Conservation (phyloP, 1,140 invertebrate genomes). For the Caenorhabditis latens region DNA sequence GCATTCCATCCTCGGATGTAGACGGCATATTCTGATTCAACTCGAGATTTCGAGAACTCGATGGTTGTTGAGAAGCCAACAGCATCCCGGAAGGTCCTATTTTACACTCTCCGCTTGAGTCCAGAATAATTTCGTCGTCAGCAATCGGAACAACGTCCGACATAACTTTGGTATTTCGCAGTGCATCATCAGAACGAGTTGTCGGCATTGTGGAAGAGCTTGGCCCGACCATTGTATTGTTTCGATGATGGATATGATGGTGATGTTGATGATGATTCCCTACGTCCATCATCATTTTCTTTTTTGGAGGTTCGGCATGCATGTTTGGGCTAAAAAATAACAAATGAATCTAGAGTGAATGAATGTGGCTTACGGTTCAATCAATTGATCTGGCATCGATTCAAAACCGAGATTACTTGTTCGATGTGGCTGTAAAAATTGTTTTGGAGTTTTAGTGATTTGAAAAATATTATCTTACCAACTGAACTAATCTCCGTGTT, state of each 20-base stretch:
- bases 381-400: background rate
- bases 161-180: background rate
- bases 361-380: slow-evolving; percentile 23
- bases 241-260: background rate
- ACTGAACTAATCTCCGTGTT: background rate
- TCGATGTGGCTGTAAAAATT: slow-evolving; percentile 38
- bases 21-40: background rate
- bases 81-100: background rate
- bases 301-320: slow-evolving; percentile 11
- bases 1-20: background rate
- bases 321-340: background rate
- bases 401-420: background rate
- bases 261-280: background rate
- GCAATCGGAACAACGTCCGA: background rate
- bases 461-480: background rate
- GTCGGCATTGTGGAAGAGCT: background rate
- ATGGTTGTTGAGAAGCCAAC: background rate
- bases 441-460: background rate
- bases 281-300: slow-evolving; percentile 4
- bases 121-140: slow-evolving; percentile 30
- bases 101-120: background rate
- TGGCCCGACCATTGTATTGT: background rate
- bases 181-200: background rate
- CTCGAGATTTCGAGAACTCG: background rate
- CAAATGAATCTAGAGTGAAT: too few species aligned